Base-by-base conservation (phyloP, 2,113 vertebrate species). In the Chaetops frenatus region DNA sequence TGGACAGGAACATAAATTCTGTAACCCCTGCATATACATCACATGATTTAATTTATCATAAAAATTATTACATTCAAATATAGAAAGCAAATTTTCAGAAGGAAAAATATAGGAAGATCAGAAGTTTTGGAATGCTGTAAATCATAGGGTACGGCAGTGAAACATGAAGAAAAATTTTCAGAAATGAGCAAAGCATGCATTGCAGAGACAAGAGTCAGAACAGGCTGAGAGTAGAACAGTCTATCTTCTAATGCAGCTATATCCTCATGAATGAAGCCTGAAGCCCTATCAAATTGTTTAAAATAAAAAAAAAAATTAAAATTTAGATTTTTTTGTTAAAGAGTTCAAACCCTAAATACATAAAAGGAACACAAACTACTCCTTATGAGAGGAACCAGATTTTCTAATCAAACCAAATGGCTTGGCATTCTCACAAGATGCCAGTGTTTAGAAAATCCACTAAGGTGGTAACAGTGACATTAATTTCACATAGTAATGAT, bases 351-450 rank as follows among this genome's bases (percentile, higher is more conserved):
- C 48, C 89, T 80, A 95, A 94, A 67, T 90, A 92, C 69, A 80
- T 90, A 81, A 96, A 97, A 97, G 78, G 69, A 97, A 95, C 83
- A 92, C 60, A 87, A 95, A 85, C 69, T 95, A 95, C 80, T 94
- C 97, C 88, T 95, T 97, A 96, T 24, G 96, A 97, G 91, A 98
- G 95, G 77, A 98, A 97, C 77, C 93, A 97, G 93, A 93, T 94
- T 97, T 95, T 96, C 96, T 97, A 98, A 98, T 97, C 96, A 98
- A 97, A 97, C 91, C 71, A 97, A 98, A 96, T 97, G 96, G 88
- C 96, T 98, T 92, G 79, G 82, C 97, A 92, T 92, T 86, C 91
- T 78, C 81, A 45, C 90, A 95, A 97, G 97, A 96, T 45, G 48
- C 83, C 94, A 81, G 92, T 97, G 96, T 97, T 97, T 95, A 95